Evolutionary conservation across 30 jellyfish, hydroid and myxozoan species (phyloP).

Genomic region (Chironex yamaguchii): DNA sequence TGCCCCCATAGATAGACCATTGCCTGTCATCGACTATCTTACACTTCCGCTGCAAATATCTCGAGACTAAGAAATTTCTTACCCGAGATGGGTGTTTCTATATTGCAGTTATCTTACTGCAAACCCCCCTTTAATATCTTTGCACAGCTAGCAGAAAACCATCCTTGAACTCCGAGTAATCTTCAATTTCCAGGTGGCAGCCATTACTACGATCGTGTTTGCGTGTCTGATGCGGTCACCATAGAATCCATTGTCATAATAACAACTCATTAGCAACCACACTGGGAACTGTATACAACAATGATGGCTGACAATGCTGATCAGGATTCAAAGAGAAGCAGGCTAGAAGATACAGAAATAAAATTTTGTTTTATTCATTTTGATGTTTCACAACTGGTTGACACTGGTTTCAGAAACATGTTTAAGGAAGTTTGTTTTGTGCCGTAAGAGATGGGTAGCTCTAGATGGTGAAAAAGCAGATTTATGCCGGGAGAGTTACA

Average conservation of each 20-base stretch:
- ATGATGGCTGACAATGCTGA: conserved; percentile 38
- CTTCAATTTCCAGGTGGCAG: conserved; percentile 56
- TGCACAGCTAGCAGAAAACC: conserved; percentile 61
- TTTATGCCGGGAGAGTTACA: conserved; percentile 13
- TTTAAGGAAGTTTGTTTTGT: conserved; percentile 2
- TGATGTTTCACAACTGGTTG: background rate
- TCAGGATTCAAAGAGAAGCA: conserved; percentile 36
- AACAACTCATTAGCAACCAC: conserved; percentile 35
- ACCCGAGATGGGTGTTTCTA: conserved; percentile 18
- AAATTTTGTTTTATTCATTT: conserved; percentile 54
- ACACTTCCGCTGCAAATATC: conserved; percentile 61
- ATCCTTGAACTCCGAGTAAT: conserved; percentile 17
- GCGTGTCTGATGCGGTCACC: conserved; percentile 61
- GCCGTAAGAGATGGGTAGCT: conserved; percentile 34
- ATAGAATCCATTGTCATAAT: conserved; percentile 29
- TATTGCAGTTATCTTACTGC: conserved; percentile 31
- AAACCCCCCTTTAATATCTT: conserved; percentile 52
- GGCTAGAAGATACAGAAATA: background rate
- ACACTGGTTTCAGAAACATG: conserved; percentile 5
- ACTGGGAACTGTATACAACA: conserved; percentile 21
- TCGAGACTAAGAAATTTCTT: conserved; percentile 44
- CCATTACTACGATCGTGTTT: conserved; percentile 38
- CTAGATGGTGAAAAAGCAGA: conserved; percentile 58
- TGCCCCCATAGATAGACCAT: no score
- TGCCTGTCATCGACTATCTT: conserved; percentile 51